Evolutionary conservation across 2,113 vertebrate genomes (phyloP), one percentile per base, ranked within the genome.

Genomic region (Heterochromis multidens): DNA sequence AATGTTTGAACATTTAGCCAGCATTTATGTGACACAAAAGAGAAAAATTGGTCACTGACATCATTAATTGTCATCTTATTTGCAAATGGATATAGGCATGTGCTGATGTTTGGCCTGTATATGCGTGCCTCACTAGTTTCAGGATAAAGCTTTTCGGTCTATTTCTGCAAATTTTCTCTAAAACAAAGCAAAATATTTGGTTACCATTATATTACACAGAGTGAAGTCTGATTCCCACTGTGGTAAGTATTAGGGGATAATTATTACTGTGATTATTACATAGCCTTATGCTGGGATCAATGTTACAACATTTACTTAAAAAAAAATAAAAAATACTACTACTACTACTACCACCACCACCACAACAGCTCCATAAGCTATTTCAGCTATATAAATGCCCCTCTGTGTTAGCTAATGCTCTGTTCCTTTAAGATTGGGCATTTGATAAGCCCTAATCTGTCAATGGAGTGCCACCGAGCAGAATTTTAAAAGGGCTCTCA

Each of bases 401-500:
- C 57, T 31, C 78, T 14, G 54, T n/a, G 56, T 85, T 61, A 62
- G 77, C 54, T 5, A 60, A 82, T 80, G 81, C 72, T 52, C 52
- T 60, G 77, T 67, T 62, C 57, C 79, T 87, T 90, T 59, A 86
- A 91, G 80, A 86, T 14, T 21, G 17, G 56, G 46, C 82, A 80
- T 88, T 88, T 87, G 83, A 83, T 81, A 79, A 81, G 63, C 82
- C 80, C 40, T 88, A 80, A 90, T 86, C 62, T 58, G 31, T 89
- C 76, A 49, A 70, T 80, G 59, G 21, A 87, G 67, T 21, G 60
- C 81, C 67, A 82, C 85, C 17, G 74, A 72, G 81, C 27, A 70
- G 65, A 82, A 89, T 82, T 87, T 81, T 67, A 89, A 91, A 86
- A 29, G 46, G 74, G 27, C n/a, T 83, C 80, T 80, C 11, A 60